Conservation (phyloP, 1,140 invertebrate species). For the Temnothorax longispinosus region DNA sequence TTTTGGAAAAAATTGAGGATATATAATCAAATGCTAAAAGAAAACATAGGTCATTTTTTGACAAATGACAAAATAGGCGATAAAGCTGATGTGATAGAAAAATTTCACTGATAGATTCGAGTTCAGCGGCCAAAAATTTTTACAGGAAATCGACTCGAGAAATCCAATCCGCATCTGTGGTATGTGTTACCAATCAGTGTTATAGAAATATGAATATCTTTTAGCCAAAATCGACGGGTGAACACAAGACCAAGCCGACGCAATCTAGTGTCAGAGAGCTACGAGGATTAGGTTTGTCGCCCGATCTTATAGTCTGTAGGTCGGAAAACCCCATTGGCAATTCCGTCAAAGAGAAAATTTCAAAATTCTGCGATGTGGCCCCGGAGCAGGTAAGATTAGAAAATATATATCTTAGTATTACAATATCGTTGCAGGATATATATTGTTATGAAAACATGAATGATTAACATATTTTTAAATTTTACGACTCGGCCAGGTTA, state of each 20-base stretch:
- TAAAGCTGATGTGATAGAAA: too few species aligned
- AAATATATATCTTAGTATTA: neutral
- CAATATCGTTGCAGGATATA: neutral
- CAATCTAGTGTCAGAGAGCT: constrained; percentile 97
- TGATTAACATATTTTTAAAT: neutral
- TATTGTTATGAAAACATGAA: neutral
- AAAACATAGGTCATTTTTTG: too few species aligned
- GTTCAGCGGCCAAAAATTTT: too few species aligned
- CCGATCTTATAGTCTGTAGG: constrained; percentile 98
- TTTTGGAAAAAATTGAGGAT: too few species aligned
- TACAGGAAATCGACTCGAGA: too few species aligned
- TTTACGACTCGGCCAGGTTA: constrained; percentile 89
- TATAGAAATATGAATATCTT: constrained; percentile 42
- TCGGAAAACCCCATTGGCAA: constrained; percentile 94
- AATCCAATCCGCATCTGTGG: too few species aligned
- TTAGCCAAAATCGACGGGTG: constrained; percentile 95
- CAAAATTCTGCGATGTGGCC: constrained; percentile 98
- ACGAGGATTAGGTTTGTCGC: constrained; percentile 96
- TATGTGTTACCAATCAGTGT: too few species aligned
- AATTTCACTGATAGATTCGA: too few species aligned
- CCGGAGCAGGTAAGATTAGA: constrained; percentile 91
- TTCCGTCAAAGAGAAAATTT: constrained; percentile 96
- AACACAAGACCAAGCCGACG: constrained; percentile 99
- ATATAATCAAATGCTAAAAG: too few species aligned
- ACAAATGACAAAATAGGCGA: too few species aligned